Percentiles rank a stretch among this genome's conserved stretches.
phyloP scores from a whole-genome alignment of 2,797 vertebrate species.

The Bovichtus variegatus region DNA sequence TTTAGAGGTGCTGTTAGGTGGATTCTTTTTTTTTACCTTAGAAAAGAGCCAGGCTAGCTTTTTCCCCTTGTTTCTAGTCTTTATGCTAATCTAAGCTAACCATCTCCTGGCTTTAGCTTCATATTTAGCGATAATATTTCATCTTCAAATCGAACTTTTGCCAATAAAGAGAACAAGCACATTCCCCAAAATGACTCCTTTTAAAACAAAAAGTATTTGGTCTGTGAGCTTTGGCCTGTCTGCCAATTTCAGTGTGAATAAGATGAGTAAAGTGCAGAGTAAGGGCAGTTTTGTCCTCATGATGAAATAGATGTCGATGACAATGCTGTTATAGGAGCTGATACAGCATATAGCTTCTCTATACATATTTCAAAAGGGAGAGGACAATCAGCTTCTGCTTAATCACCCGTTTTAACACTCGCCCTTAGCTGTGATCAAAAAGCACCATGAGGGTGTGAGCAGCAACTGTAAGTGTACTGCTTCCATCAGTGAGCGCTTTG shows the following conservation, averaged over 20 bases:
- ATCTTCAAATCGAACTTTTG: neutral
- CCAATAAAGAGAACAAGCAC: neutral
- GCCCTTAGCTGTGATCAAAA: slow-evolving; percentile 57
- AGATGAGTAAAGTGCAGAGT: slow-evolving; percentile 50
- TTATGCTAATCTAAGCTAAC: neutral
- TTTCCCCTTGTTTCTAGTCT: neutral
- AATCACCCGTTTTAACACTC: slow-evolving; percentile 72
- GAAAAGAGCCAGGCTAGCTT: neutral
- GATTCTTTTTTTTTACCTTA: neutral
- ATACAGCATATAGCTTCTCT: slow-evolving; percentile 56
- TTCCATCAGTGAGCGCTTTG: slow-evolving; percentile 48
- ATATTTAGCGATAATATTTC: neutral
- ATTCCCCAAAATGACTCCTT: neutral
- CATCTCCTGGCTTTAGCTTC: no score
- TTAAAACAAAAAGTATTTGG: neutral
- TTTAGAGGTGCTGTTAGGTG: neutral
- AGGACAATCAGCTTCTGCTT: slow-evolving; percentile 67
- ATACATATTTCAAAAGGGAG: slow-evolving; percentile 60
- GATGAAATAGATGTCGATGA: slow-evolving; percentile 70
- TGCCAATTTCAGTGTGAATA: slow-evolving; percentile 38
- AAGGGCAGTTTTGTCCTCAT: slow-evolving; percentile 47
- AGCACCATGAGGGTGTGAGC: slow-evolving; percentile 27
- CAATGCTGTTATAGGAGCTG: slow-evolving; percentile 62
- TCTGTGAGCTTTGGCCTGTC: slow-evolving; percentile 13
- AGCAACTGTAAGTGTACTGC: slow-evolving; percentile 25